Evolutionary conservation across 2,113 vertebrate genomes (phyloP).

Genomic region (Chlorodrepanis virens): DNA sequence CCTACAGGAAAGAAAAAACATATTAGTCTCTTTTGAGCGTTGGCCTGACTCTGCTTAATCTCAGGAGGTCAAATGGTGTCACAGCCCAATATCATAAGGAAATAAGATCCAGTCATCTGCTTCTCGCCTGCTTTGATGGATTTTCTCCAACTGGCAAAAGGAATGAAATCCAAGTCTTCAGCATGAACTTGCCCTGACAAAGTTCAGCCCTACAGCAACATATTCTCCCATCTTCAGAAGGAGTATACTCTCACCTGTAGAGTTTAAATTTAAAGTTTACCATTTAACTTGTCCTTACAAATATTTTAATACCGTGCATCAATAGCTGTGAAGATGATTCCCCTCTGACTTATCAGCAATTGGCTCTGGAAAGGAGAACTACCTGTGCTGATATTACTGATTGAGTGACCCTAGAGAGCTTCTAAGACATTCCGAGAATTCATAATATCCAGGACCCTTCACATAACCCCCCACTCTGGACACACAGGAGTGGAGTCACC

Average conservation of each 20-base stretch:
- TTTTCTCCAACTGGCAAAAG: slow-evolving; percentile 25
- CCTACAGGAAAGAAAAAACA: neutral
- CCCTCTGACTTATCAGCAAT: neutral
- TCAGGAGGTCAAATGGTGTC: neutral
- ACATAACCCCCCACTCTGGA: neutral
- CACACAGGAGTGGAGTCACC: neutral
- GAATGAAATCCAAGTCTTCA: slow-evolving; percentile 31
- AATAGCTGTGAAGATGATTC: neutral
- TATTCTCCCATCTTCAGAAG: neutral
- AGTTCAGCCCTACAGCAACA: neutral
- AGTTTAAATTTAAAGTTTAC: neutral
- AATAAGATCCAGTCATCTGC: slow-evolving; percentile 19
- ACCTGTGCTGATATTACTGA: neutral
- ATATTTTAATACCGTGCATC: neutral
- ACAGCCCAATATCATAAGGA: neutral
- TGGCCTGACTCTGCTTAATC: neutral
- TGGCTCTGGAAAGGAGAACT: neutral
- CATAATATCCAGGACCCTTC: neutral
- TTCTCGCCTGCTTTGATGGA: neutral
- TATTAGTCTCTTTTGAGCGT: neutral
- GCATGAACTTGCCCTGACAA: neutral
- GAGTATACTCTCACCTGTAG: neutral
- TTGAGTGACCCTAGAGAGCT: neutral
- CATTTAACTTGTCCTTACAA: neutral
- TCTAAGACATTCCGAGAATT: neutral